These are phyloP conservation scores for Scaptomyza cyrtandrae DNA, from an alignment of 2,888 invertebrate genomes.

Conservation along the genomic window DNA sequence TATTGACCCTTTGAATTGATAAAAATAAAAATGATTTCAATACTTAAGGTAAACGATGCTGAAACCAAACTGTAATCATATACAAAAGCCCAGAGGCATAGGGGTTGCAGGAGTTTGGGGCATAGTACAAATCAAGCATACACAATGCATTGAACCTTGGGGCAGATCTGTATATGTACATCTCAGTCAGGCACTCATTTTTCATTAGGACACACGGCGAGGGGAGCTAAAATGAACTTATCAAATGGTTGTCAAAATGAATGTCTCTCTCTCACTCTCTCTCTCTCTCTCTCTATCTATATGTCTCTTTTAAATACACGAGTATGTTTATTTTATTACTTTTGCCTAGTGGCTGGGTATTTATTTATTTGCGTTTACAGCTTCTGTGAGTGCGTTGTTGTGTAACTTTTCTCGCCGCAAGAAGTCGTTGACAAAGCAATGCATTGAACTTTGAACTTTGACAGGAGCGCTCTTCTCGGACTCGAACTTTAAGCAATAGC, in stretches of 20 bases:
- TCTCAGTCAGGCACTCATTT: slow-evolving; percentile 1
- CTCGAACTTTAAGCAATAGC: slow-evolving; percentile 13
- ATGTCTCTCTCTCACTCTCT: slow-evolving; percentile 28
- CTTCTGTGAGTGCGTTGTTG: slow-evolving; percentile 65
- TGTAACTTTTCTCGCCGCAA: slow-evolving; percentile 66
- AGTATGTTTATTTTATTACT: slow-evolving; percentile 79
- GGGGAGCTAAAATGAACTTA: slow-evolving; percentile 70
- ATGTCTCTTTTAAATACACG: slow-evolving; percentile 67
- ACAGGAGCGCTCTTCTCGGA: slow-evolving; percentile 24
- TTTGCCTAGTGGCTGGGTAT: slow-evolving; percentile 59
- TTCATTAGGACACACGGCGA: slow-evolving; percentile 14
- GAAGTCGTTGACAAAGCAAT: slow-evolving; percentile 65
- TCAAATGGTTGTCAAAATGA: slow-evolving; percentile 79
- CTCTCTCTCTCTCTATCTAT: background rate
- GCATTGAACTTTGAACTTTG: slow-evolving; percentile 78
- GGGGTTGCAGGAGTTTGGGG: background rate
- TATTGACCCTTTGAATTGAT: slow-evolving; percentile 26
- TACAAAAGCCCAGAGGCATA: slow-evolving; percentile 4
- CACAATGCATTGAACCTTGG: slow-evolving; percentile 68
- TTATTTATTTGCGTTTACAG: slow-evolving; percentile 65
- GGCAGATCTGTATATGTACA: slow-evolving; percentile 1
- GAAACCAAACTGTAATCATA: slow-evolving; percentile 41
- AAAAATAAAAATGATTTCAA: slow-evolving; percentile 29
- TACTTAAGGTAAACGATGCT: slow-evolving; percentile 51
- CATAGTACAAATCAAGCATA: slow-evolving; percentile 48